A percentile compares a stretch with the other conserved stretches of the same genome.
Conservation (phyloP, 2,113 vertebrate genomes). For the Oncorhynchus gorbuscha region DNA sequence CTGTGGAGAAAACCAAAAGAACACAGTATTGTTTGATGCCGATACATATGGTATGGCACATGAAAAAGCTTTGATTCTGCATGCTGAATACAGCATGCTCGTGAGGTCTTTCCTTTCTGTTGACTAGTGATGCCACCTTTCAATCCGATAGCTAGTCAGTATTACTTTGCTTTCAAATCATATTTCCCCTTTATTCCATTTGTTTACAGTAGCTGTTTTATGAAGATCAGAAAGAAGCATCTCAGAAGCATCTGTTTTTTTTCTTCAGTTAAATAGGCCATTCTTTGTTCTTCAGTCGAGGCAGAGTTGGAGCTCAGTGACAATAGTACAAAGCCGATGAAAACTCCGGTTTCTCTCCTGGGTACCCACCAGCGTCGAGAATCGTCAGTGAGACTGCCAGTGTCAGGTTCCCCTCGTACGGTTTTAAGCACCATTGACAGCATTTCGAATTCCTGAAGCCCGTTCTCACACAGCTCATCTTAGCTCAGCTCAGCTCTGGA, state of each 20-base stretch:
- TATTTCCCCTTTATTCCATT: neutral
- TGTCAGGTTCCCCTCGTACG: constrained; percentile 40
- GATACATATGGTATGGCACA: constrained; percentile 1
- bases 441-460: neutral
- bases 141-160: constrained; percentile 10
- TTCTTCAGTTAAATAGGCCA: constrained; percentile 32
- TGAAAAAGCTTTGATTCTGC: constrained; percentile 20
- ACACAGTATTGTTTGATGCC: constrained; percentile 12
- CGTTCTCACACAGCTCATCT: neutral
- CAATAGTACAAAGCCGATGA: constrained; percentile 46
- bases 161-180: neutral
- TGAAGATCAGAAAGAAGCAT: neutral
- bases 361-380: constrained; percentile 31
- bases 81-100: constrained; percentile 18
- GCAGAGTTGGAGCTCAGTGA: constrained; percentile 42
- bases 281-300: constrained; percentile 40
- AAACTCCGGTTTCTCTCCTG: constrained; percentile 48
- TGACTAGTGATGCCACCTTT: constrained; percentile 18
- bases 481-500: neutral
- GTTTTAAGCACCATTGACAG: too few species aligned
- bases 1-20: neutral
- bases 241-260: constrained; percentile 22
- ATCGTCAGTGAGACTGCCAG: constrained; percentile 39
- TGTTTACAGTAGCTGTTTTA: constrained; percentile 3
- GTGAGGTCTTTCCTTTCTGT: constrained; percentile 24